Evolutionary conservation across 2,888 invertebrate species (phyloP), one percentile per base, ranked within the genome.

Genomic region (Zygaena filipendulae): DNA sequence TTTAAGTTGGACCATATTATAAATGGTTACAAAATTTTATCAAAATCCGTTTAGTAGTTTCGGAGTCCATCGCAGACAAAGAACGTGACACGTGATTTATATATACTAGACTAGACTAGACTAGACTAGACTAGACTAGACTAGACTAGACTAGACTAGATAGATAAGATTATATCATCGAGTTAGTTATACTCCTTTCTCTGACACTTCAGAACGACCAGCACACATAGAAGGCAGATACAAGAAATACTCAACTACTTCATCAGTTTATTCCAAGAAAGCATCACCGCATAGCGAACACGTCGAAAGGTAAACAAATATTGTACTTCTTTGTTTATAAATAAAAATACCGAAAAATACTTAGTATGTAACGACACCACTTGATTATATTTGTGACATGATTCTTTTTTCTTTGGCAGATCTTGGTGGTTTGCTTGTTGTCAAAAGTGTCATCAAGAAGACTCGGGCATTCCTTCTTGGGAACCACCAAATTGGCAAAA

Each of bases 391-490:
- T 16, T 16, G 4, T 7, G 11, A 21, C 11, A 10, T 5, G 19
- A 18, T 27, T 25, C 16, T 10, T 11, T 8, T 19, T 31, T 41
- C 30, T 24, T 36, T 70, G 70, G 8, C 62, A 90, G 89, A 49
- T 92, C 92, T 33, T 92, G 92, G 91, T 87, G 92, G 82, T 91
- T 87, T 67, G 79, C 87, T 33, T 88, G 91, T 59, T 93, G 92
- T 58, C 71, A 87, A 29, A 87, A 90, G 72, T 92, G 92, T 68
- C 84, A 89, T 44, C 82, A 85, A 45, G 87, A 87, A 71, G 90
- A 91, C 29, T 77, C 82, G 59, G 84, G 83, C 22, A 79, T 82
- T 47, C 85, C 90, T 13, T 87, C 91, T 10, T 93, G 92, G 92
- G 90, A 91, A 58, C 92, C 92, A 9, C 82, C 86, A 0, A 79